Percentiles rank a stretch among this genome's conserved stretches.
Conservation (phyloP, 2,113 vertebrate genomes). For the Castor canadensis region DNA sequence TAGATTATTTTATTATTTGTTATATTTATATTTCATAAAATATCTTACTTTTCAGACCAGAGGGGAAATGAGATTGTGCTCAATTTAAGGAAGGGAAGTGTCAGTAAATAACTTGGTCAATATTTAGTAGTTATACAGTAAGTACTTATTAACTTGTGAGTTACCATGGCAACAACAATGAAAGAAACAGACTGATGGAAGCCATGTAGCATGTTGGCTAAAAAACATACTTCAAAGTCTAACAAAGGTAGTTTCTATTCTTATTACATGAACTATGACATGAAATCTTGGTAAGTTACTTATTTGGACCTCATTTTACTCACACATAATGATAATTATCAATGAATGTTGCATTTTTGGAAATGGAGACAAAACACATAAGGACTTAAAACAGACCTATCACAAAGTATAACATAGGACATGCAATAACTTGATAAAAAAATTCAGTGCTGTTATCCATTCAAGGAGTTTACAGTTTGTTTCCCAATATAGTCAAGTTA, state of each 20-base stretch:
- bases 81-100: neutral
- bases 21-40: neutral
- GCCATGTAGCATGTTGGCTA: neutral
- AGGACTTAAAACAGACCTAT: neutral
- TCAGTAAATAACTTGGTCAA: neutral
- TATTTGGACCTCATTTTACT: neutral
- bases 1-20: neutral
- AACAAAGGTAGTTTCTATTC: neutral
- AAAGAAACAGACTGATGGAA: neutral
- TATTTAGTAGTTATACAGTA: neutral
- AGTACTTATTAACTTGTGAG: neutral
- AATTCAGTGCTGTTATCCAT: neutral
- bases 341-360: neutral
- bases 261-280: neutral
- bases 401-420: neutral
- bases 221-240: neutral
- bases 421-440: neutral
- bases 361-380: neutral
- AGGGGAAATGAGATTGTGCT: neutral
- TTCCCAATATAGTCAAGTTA: neutral
- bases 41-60: neutral
- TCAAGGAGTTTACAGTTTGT: neutral
- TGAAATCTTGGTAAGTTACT: neutral
- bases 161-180: neutral
- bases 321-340: neutral